Base-by-base conservation (phyloP, 2,113 vertebrate species). In the Pongo abelii region DNA sequence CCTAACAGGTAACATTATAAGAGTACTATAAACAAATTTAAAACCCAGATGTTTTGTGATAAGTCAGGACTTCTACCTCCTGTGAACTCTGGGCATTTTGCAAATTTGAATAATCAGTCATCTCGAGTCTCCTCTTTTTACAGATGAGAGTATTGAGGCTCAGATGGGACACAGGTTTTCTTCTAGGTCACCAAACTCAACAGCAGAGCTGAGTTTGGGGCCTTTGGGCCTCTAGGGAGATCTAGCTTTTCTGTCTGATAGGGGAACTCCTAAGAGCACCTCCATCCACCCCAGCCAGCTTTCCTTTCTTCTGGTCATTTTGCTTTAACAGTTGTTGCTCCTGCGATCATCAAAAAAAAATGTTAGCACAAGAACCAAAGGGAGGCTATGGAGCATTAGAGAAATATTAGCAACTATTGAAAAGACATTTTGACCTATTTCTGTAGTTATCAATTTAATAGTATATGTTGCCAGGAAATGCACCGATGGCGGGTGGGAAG, bases 361-460 rank as follows among this genome's bases (percentile, higher is more conserved):
- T 57, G 92, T 97, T 75, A 97, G 90, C 77, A 46, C 1, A 1
- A 88, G 77, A 97, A 92, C 97, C 97, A 96, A 96, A 97, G 78
- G 70, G 87, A 96, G 80, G 72, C 94, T 46, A 61, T 93, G 61
- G 94, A 95, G 85, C 95, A 97, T 98, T 96, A 97, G 86, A 90
- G 78, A 81, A 96, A 95, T 92, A 98, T 98, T 96, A 97, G 92
- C 95, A 97, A 97, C 97, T 98, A 96, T 97, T 96, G 98, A 96
- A 96, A 97, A 98, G 97, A 94, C 97, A 97, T 97, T 97, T 96
- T 97, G 97, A 98, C 97, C 97, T 96, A 96, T 98, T 98, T 98
- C 97, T 97, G 94, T 95, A 96, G 96, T 98, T 98, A 97, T 94
- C 97, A 97, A 96, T 97, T 94, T 97, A 97, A 97, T 93, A 96